Percentiles rank a stretch among this genome's conserved stretches.
Evolutionary conservation across 2,113 vertebrate species (phyloP).

Genomic region (Oncorhynchus kisutch): DNA sequence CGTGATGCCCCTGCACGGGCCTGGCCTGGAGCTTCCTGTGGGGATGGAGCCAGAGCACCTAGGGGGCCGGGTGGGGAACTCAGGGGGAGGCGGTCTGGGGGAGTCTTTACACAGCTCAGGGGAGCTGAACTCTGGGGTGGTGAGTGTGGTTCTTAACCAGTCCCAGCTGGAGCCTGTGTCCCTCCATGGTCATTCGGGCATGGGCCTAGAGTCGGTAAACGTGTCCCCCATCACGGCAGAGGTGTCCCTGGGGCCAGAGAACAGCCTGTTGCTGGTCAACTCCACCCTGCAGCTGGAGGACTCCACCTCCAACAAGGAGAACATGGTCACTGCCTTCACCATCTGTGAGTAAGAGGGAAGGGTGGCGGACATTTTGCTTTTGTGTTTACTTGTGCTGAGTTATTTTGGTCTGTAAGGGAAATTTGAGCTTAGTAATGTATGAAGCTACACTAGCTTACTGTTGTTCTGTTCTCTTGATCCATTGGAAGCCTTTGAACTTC

Average conservation of each 20-base stretch:
- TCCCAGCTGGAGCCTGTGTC: constrained; percentile 83
- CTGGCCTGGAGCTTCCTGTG: constrained; percentile 89
- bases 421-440: too few species aligned
- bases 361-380: neutral
- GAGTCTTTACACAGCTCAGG: constrained; percentile 85
- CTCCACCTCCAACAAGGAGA: constrained; percentile 93
- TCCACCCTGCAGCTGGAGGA: constrained; percentile 91
- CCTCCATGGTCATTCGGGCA: constrained; percentile 86
- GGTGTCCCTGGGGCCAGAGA: constrained; percentile 89
- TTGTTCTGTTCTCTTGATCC: too few species aligned
- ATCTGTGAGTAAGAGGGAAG: constrained; percentile 81
- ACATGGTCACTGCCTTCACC: constrained; percentile 88
- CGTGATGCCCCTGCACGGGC: constrained; percentile 85
- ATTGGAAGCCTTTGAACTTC: too few species aligned
- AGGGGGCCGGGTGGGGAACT: constrained; percentile 75
- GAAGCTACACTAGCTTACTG: too few species aligned
- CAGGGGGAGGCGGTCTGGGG: constrained; percentile 76
- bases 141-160: constrained; percentile 89
- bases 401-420: neutral
- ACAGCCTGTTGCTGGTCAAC: constrained; percentile 90
- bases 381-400: neutral
- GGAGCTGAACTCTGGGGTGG: constrained; percentile 85
- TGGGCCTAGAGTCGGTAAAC: constrained; percentile 88
- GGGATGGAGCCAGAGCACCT: constrained; percentile 93
- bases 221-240: constrained; percentile 92